A percentile compares a stretch with the other conserved stretches of the same genome.
phyloP scores from a whole-genome alignment of 1,140 invertebrate genomes.

The Onthophagus taurus region DNA sequence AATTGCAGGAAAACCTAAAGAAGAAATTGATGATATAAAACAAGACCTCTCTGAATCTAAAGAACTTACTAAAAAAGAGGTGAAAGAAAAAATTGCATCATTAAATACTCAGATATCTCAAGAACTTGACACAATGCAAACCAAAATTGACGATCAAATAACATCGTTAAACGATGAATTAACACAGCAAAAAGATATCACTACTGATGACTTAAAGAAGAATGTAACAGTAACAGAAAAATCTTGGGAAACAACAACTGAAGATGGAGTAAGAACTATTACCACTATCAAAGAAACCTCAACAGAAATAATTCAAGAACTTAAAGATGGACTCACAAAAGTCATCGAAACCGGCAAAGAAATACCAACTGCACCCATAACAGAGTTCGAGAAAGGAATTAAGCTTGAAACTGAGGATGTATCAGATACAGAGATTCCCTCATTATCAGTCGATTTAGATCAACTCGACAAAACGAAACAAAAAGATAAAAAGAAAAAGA shows the following conservation, averaged over 20 bases:
- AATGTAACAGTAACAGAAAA: background rate
- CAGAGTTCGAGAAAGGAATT: background rate
- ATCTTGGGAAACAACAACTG: background rate
- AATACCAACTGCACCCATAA: background rate
- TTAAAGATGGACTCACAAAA: background rate
- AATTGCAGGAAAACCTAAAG: slow-evolving; percentile 1
- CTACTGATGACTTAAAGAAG: background rate
- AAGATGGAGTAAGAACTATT: background rate
- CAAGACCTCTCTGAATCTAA: no score
- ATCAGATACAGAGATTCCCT: slow-evolving; percentile 4
- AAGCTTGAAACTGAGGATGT: slow-evolving; percentile 1
- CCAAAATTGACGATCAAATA: background rate
- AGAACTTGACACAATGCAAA: background rate
- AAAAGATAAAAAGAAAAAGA: slow-evolving; percentile 11
- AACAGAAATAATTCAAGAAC: slow-evolving; percentile 3
- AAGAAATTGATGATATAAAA: background rate
- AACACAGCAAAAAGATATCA: background rate
- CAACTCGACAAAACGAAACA: background rate
- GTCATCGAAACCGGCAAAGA: background rate
- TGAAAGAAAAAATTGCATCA: no score
- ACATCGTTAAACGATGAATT: background rate
- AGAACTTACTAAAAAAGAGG: no score
- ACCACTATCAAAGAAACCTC: slow-evolving; percentile 6
- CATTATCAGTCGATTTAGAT: slow-evolving; percentile 4
- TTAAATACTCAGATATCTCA: background rate